These are phyloP conservation scores for Griposia aprilina DNA, from an alignment of 2,888 invertebrate species.

Conservation along the genomic window DNA sequence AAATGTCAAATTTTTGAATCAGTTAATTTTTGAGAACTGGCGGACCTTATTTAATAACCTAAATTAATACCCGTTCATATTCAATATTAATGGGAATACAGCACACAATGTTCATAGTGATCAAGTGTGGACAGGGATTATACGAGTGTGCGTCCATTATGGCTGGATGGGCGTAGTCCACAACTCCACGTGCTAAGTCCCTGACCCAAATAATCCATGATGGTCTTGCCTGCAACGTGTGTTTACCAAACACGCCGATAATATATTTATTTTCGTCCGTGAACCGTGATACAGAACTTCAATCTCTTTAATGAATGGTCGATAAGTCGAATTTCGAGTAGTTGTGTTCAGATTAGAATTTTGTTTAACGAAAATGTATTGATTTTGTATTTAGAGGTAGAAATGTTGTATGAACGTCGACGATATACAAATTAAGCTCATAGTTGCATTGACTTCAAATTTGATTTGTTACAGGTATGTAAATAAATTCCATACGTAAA, in stretches of 20 bases:
- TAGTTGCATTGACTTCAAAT: not conserved
- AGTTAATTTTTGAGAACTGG: slow-evolving; percentile 3
- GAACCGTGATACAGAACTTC: slow-evolving; percentile 51
- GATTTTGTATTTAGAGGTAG: slow-evolving; percentile 5
- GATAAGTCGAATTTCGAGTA: slow-evolving; percentile 22
- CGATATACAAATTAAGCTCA: not conserved
- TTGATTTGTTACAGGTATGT: not conserved
- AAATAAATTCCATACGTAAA: not conserved
- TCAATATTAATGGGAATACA: slow-evolving; percentile 70
- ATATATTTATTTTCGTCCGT: slow-evolving; percentile 62
- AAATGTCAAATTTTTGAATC: not conserved
- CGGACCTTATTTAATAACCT: slow-evolving; percentile 36
- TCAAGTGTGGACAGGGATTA: slow-evolving; percentile 77
- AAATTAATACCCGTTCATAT: slow-evolving; percentile 66
- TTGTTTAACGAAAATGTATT: slow-evolving; percentile 21
- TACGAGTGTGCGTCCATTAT: slow-evolving; percentile 69
- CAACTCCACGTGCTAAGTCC: slow-evolving; percentile 74
- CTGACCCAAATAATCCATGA: slow-evolving; percentile 78
- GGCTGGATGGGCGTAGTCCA: slow-evolving; percentile 77
- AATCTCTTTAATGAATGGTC: slow-evolving; percentile 52
- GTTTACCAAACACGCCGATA: slow-evolving; percentile 65
- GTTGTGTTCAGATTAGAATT: slow-evolving; percentile 20
- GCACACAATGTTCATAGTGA: slow-evolving; percentile 70
- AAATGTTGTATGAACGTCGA: not conserved
- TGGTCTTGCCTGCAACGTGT: slow-evolving; percentile 69